Evolutionary conservation across 53 echinoderm and acorn worm genomes (phyloP).

Genomic region (Astropecten irregularis): DNA sequence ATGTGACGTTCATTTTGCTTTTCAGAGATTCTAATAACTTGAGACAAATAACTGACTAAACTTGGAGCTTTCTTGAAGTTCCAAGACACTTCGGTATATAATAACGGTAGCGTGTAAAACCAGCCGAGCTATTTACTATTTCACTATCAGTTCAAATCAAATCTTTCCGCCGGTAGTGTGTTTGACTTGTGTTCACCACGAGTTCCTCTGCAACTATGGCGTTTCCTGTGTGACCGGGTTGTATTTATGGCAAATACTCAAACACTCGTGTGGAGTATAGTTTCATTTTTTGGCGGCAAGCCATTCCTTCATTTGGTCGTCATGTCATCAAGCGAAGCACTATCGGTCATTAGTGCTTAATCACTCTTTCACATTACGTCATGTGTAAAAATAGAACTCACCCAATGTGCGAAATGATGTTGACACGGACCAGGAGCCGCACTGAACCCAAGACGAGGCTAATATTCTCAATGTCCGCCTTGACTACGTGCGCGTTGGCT

Average conservation of each 20-base stretch:
- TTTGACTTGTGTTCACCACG: conserved; percentile 1
- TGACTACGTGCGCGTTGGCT: too few species aligned
- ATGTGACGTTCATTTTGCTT: not conserved
- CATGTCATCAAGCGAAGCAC: not conserved
- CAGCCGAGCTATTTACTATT: not conserved
- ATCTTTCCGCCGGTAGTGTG: too few species aligned
- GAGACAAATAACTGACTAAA: too few species aligned
- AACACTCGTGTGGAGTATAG: not conserved
- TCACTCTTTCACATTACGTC: not conserved
- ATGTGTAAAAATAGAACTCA: conserved; percentile 11
- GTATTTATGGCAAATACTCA: conserved; percentile 2
- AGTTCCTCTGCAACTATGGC: not conserved
- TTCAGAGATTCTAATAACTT: not conserved
- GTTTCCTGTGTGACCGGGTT: not conserved
- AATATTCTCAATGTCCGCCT: too few species aligned
- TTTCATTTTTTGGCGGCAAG: conserved; percentile 2
- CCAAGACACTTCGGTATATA: too few species aligned
- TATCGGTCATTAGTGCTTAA: not conserved
- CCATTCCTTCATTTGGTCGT: not conserved
- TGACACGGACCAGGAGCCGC: too few species aligned
- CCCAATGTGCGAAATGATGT: too few species aligned
- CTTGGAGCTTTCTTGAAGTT: too few species aligned
- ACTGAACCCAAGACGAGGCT: too few species aligned
- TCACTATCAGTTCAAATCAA: not conserved
- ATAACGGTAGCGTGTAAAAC: not conserved